Percentiles rank a stretch among this genome's conserved stretches.
Conservation (phyloP, 2,797 vertebrate genomes). For the Enteromius anoplus region DNA sequence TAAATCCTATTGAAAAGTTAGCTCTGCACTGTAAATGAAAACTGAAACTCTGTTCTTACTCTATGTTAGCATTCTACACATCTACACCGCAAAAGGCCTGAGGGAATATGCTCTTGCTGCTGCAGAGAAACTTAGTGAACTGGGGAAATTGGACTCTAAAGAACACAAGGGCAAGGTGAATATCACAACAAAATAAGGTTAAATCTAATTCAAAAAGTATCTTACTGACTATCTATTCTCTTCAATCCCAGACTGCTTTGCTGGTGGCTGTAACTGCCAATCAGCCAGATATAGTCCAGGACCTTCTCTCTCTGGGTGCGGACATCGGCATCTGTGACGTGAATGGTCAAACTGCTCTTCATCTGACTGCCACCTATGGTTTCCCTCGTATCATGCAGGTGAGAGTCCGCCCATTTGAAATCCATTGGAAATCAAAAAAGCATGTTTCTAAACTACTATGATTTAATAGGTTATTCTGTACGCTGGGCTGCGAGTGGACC, state of each 20-base stretch:
- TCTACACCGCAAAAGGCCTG: conserved; percentile 86
- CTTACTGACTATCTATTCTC: not conserved
- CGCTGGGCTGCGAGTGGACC: conserved; percentile 67
- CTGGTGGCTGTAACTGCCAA: conserved; percentile 89
- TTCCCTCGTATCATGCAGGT: conserved; percentile 84
- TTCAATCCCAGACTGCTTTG: conserved; percentile 81
- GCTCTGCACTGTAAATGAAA: not conserved
- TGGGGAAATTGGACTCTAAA: conserved; percentile 82
- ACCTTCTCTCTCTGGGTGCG: conserved; percentile 82
- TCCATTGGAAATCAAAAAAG: not conserved
- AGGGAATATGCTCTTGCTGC: conserved; percentile 83
- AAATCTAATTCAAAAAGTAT: not conserved
- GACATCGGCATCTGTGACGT: conserved; percentile 85
- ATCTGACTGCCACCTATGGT: conserved; percentile 86
- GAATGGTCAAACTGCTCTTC: conserved; percentile 86
- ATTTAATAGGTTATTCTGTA: conserved; percentile 72
- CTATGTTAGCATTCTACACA: conserved; percentile 84
- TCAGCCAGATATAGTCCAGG: conserved; percentile 85
- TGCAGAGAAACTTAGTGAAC: conserved; percentile 79
- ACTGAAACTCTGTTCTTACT: conserved; percentile 45
- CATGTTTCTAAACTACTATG: not conserved
- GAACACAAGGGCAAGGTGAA: conserved; percentile 91
- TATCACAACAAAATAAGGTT: not conserved
- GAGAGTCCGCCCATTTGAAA: conserved; percentile 31
- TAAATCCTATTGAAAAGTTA: not conserved